Conservation (phyloP, 1,140 invertebrate species). For the Drosophila littoralis region DNA sequence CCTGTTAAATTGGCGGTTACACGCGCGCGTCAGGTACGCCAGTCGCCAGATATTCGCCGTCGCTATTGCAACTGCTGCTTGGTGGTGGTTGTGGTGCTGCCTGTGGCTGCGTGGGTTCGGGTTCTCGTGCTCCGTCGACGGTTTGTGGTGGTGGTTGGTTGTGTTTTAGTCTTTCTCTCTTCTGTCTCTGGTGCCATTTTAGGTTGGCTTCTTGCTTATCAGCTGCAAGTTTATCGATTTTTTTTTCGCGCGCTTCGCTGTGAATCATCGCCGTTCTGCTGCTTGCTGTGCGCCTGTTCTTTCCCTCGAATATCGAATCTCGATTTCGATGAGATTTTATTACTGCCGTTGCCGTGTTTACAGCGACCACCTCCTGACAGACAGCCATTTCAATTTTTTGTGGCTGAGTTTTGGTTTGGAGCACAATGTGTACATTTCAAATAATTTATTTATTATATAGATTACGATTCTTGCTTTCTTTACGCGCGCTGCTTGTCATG, state of each 20-base stretch:
- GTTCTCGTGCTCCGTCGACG: constrained; percentile 33
- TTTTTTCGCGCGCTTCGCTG: constrained; percentile 32
- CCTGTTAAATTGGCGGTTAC: constrained; percentile 84
- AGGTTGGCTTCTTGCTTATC: constrained; percentile 36
- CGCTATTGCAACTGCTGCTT: constrained; percentile 8
- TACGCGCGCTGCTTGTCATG: constrained; percentile 44
- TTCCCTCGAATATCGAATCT: constrained; percentile 85
- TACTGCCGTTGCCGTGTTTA: constrained; percentile 45
- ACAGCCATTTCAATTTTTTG: constrained; percentile 33
- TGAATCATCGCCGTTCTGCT: constrained; percentile 41
- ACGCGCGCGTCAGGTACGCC: constrained; percentile 77
- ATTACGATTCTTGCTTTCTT: constrained; percentile 63
- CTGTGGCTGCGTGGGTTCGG: constrained; percentile 22
- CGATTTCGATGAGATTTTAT: constrained; percentile 84
- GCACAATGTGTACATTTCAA: constrained; percentile 48
- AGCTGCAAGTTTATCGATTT: constrained; percentile 69
- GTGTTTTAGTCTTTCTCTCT: constrained; percentile 7
- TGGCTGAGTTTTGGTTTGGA: constrained; percentile 20
- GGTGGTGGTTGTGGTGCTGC: constrained; percentile 41
- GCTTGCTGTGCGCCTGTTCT: constrained; percentile 81
- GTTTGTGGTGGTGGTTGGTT: constrained; percentile 15
- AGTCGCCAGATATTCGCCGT: constrained; percentile 34
- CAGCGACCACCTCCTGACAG: constrained; percentile 10
- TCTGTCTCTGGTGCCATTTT: constrained; percentile 14
- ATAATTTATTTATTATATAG: constrained; percentile 80